Conservation (phyloP, 92 coral and sea anemone genomes). For the Virgularia gustaviana region DNA sequence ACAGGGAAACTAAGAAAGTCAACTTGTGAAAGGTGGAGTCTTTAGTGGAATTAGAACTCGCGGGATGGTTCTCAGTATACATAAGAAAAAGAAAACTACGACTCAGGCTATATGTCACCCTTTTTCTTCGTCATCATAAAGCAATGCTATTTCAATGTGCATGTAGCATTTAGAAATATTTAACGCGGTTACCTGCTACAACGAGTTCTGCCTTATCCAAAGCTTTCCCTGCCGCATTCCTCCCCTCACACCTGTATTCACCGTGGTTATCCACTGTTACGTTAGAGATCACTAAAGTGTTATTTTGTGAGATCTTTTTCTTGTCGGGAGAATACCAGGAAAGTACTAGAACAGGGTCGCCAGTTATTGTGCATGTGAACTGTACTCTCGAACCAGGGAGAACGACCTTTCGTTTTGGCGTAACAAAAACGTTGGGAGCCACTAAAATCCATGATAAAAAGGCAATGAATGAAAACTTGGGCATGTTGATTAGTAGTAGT, state of each 20-base stretch:
- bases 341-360: conserved; percentile 15
- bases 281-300: conserved; percentile 19
- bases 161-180: background rate
- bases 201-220: background rate
- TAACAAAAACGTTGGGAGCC: conserved; percentile 8
- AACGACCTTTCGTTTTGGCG: background rate
- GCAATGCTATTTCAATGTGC: no score
- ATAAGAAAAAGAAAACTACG: no score
- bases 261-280: conserved; percentile 8
- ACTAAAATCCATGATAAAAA: background rate
- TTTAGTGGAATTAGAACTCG: no score
- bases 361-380: conserved; percentile 15
- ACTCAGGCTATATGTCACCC: no score
- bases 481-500: no score
- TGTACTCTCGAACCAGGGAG: background rate
- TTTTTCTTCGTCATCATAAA: no score
- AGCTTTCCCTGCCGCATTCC: conserved; percentile 3
- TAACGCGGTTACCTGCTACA: conserved; percentile 20
- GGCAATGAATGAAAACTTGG: no score
- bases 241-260: conserved; percentile 13
- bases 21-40: no score
- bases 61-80: no score
- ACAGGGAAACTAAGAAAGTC: no score
- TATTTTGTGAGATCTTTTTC: background rate
- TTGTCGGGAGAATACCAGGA: conserved; percentile 11